phyloP scores from a whole-genome alignment of 1,140 invertebrate genomes.

The Drosophila nigrodunni region DNA sequence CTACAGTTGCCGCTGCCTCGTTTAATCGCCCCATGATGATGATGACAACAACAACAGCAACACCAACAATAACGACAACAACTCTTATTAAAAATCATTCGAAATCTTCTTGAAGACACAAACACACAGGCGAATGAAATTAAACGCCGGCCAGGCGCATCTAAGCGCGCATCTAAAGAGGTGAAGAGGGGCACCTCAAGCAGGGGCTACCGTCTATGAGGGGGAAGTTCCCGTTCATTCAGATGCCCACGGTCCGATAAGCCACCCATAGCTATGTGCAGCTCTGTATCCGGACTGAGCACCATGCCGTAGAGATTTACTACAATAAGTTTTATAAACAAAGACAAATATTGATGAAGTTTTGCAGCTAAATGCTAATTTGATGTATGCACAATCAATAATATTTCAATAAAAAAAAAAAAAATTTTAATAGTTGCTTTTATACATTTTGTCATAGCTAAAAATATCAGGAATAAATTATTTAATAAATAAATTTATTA shows the following conservation, averaged over 20 bases:
- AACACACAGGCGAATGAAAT: conserved; percentile 44
- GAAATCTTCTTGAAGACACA: conserved; percentile 57
- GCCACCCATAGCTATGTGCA: not conserved
- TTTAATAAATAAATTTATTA: no score
- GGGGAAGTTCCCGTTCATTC: conserved; percentile 1
- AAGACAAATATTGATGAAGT: no score
- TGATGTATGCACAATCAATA: no score
- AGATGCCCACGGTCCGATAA: conserved; percentile 70
- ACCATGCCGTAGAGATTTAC: not conserved
- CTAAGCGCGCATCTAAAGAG: conserved; percentile 43
- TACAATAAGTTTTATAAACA: not conserved
- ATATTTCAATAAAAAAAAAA: no score
- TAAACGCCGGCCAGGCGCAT: conserved; percentile 70
- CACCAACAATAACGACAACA: conserved; percentile 31
- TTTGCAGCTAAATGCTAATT: no score
- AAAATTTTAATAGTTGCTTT: no score
- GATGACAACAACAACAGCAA: conserved; percentile 45
- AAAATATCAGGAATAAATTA: no score
- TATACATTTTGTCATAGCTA: no score
- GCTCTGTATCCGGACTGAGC: not conserved
- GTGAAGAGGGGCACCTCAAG: not conserved
- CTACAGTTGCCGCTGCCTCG: conserved; percentile 65
- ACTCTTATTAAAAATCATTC: conserved; percentile 78
- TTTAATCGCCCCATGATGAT: conserved; percentile 72
- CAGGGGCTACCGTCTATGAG: no score